A percentile compares a stretch with the other conserved stretches of the same genome.
Evolutionary conservation across 2,113 vertebrate genomes (phyloP).

Genomic region (Caloenas nicobarica): DNA sequence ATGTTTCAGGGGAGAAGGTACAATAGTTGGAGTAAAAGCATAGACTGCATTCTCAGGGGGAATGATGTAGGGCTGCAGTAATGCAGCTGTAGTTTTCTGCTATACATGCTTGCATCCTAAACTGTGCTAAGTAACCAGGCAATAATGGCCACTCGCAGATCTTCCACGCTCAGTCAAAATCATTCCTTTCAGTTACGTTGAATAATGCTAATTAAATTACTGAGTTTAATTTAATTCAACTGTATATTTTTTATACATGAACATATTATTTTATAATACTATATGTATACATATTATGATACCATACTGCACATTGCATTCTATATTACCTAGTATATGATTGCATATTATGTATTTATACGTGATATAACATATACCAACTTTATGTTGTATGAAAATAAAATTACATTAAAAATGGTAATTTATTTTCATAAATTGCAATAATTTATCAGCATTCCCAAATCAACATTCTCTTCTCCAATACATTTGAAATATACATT

Average conservation of each 20-base stretch:
- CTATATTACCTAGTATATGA: neutral
- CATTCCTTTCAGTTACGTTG: neutral
- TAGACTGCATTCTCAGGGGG: neutral
- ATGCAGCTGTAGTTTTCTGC: neutral
- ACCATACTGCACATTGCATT: neutral
- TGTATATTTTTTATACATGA: neutral
- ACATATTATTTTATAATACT: neutral
- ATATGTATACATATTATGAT: neutral
- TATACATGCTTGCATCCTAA: neutral
- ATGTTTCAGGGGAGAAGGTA: neutral
- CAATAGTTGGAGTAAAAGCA: neutral
- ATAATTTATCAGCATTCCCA: neutral
- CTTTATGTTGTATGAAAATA: neutral
- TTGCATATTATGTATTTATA: neutral
- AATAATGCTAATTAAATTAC: neutral
- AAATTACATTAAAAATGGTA: neutral
- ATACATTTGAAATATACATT: neutral
- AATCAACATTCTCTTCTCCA: neutral
- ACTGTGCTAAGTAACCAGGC: neutral
- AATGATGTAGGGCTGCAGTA: neutral
- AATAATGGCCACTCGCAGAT: neutral
- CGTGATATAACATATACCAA: neutral
- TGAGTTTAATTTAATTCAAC: neutral
- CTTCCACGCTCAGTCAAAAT: neutral
- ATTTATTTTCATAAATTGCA: neutral